These are phyloP conservation scores for Mus spicilegus DNA, from an alignment of 2,113 vertebrate genomes.

Conservation along the genomic window DNA sequence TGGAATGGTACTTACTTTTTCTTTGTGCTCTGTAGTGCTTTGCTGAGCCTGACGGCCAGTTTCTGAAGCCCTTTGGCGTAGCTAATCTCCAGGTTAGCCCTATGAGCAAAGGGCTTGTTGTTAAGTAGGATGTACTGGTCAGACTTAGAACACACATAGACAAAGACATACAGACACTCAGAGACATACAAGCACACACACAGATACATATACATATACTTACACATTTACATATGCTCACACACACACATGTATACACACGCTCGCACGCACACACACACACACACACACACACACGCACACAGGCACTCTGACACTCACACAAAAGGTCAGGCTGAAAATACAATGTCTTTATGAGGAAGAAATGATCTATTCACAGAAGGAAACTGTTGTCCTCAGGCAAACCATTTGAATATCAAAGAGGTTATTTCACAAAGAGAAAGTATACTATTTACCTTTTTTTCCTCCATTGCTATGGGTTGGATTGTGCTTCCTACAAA, in stretches of 20 bases:
- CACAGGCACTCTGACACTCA: neutral
- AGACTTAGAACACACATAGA: neutral
- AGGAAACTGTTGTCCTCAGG: neutral
- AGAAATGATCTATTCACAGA: neutral
- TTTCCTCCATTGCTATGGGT: neutral
- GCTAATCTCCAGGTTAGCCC: constrained; percentile 90
- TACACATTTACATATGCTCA: too few species aligned
- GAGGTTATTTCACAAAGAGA: neutral
- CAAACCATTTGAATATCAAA: neutral
- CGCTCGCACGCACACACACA: too few species aligned
- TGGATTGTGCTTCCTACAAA: neutral
- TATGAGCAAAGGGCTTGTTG: constrained; percentile 71
- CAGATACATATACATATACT: neutral
- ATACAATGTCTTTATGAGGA: neutral
- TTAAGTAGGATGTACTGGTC: neutral
- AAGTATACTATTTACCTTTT: neutral
- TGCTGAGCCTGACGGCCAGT: constrained; percentile 89
- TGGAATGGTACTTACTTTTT: constrained; percentile 88
- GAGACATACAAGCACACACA: neutral
- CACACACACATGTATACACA: too few species aligned
- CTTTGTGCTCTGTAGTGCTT: constrained; percentile 87
- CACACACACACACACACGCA: neutral
- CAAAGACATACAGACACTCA: neutral
- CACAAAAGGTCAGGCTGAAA: neutral
- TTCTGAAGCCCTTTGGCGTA: constrained; percentile 92